phyloP scores from a whole-genome alignment of 2,888 invertebrate species.

The Horisme vitalbata region DNA sequence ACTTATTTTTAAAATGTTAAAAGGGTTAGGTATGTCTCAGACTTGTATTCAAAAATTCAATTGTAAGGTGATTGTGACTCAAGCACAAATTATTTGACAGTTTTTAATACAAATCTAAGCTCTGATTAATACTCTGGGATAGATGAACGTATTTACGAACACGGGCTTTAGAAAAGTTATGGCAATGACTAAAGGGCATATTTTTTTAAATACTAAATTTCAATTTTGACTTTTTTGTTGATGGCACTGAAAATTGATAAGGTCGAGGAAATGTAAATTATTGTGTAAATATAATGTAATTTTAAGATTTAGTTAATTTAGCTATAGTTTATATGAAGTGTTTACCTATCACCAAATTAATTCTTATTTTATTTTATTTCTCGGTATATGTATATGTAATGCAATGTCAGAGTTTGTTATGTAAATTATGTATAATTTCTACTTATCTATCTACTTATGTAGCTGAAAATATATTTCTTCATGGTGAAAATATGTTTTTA shows the following conservation, averaged over 20 bases:
- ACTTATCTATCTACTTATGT: slow-evolving; percentile 55
- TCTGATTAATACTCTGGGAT: no score
- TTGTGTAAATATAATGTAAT: slow-evolving; percentile 49
- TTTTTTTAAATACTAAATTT: no score
- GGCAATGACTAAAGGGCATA: no score
- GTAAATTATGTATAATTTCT: slow-evolving; percentile 63
- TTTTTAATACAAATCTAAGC: no score
- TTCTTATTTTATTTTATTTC: slow-evolving; percentile 47
- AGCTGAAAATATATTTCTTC: slow-evolving; percentile 71
- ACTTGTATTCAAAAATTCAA: no score
- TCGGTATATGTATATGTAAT: slow-evolving; percentile 34
- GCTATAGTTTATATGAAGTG: slow-evolving; percentile 43
- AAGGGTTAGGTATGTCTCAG: no score
- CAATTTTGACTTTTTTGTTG: slow-evolving; percentile 12
- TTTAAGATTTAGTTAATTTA: slow-evolving; percentile 37
- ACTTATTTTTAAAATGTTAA: no score
- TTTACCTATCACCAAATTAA: slow-evolving; percentile 56
- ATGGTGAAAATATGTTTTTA: slow-evolving; percentile 49
- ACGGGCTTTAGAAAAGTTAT: no score
- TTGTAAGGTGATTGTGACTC: no score
- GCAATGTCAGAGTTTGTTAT: slow-evolving; percentile 45
- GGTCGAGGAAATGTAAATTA: slow-evolving; percentile 49
- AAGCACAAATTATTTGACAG: no score
- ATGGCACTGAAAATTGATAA: slow-evolving; percentile 30
- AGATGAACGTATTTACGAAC: no score